Evolutionary conservation across 2,888 invertebrate species (phyloP).

Genomic region (Zygaena filipendulae): DNA sequence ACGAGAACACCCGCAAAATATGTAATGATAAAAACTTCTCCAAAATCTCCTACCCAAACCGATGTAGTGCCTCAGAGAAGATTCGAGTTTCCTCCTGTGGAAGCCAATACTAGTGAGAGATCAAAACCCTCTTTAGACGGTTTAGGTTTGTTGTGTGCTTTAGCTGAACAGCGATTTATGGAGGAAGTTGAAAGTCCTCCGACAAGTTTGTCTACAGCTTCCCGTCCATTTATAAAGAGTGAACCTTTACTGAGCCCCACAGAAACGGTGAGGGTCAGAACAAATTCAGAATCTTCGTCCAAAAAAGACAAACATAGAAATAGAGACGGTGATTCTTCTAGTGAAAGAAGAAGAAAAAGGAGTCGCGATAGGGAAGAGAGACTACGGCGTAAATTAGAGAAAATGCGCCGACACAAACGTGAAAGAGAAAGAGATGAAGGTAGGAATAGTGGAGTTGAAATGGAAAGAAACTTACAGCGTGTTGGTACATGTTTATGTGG

Average conservation of each 20-base stretch:
- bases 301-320: conserved; percentile 50
- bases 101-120: conserved; percentile 33
- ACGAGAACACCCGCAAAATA: conserved; percentile 48
- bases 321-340: conserved; percentile 47
- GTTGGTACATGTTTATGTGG: conserved; percentile 51
- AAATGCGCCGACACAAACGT: conserved; percentile 51
- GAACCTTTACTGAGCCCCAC: conserved; percentile 44
- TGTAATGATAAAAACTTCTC: conserved; percentile 55
- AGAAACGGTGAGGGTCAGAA: conserved; percentile 27
- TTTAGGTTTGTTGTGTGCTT: conserved; percentile 81
- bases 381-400: conserved; percentile 51
- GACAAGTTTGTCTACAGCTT: conserved; percentile 24
- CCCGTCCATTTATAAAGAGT: conserved; percentile 45
- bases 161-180: conserved; percentile 85
- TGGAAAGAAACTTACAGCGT: conserved; percentile 49
- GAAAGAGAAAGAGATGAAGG: conserved; percentile 42
- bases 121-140: conserved; percentile 68
- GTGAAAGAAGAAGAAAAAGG: conserved; percentile 43
- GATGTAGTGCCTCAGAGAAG: conserved; percentile 44
- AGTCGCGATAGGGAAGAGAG: conserved; percentile 52
- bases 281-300: conserved; percentile 22
- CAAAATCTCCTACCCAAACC: conserved; percentile 46
- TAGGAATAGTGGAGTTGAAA: conserved; percentile 37
- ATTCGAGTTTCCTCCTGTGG: conserved; percentile 44
- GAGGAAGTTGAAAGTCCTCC: conserved; percentile 73